Conservation (phyloP, 2,888 invertebrate genomes). For the Drosophila algonquin region DNA sequence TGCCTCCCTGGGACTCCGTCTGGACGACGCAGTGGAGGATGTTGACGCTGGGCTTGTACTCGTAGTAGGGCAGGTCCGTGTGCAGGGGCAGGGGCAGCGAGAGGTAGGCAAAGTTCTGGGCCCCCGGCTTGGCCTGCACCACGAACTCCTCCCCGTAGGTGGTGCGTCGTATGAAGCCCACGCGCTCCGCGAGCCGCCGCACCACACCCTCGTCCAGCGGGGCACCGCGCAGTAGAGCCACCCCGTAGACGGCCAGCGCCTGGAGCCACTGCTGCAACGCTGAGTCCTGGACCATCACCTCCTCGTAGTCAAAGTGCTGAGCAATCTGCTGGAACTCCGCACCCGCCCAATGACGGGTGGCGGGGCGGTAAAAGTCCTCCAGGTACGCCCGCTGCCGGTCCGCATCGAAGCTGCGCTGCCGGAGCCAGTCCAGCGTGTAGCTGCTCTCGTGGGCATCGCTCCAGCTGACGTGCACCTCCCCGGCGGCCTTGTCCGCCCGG, state of each 20-base stretch:
- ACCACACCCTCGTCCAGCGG: conserved; percentile 86
- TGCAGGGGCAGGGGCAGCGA: conserved; percentile 89
- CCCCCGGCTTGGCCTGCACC: conserved; percentile 88
- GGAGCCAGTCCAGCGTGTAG: conserved; percentile 86
- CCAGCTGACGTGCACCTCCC: conserved; percentile 85
- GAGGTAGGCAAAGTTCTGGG: conserved; percentile 90
- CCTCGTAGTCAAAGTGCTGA: conserved; percentile 85
- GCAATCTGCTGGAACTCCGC: conserved; percentile 85
- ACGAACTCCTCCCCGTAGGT: conserved; percentile 90
- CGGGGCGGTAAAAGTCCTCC: conserved; percentile 85
- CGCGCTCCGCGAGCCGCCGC: conserved; percentile 86
- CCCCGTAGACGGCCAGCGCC: conserved; percentile 87
- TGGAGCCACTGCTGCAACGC: conserved; percentile 86
- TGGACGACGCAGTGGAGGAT: conserved; percentile 89
- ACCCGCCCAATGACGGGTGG: conserved; percentile 85
- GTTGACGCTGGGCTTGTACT: conserved; percentile 90
- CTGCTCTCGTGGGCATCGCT: conserved; percentile 87
- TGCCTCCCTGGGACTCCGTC: conserved; percentile 87
- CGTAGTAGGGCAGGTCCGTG: conserved; percentile 91
- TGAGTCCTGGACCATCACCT: conserved; percentile 85
- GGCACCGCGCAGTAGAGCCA: conserved; percentile 87
- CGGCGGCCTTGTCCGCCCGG: conserved; percentile 53
- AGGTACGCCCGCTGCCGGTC: conserved; percentile 85
- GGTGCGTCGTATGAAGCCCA: conserved; percentile 89
- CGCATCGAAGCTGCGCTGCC: conserved; percentile 85